Evolutionary conservation across 2,888 invertebrate genomes (phyloP), one percentile per base, ranked within the genome.

Genomic region (Drosophila fungiperda): DNA sequence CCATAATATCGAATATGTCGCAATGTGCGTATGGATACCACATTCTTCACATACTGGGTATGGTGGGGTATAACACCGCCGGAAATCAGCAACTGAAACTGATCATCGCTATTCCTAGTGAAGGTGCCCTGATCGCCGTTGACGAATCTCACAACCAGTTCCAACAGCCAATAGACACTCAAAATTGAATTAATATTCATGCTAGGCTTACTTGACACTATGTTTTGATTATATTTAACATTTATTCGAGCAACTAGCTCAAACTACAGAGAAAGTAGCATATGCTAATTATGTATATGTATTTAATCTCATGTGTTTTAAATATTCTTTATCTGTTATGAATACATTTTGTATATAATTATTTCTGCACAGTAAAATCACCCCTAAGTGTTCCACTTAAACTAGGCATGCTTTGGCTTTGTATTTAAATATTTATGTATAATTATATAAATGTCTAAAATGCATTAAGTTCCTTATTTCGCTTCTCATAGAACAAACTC

Each of bases 11-110:
- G 1, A 1, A 86, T 55, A 3, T 36, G 72, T 5, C 60, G n/a
- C 1, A 66, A 3, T 7, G 85, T 85, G 8, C 85, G 68, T 36
- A 85, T 78, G 5, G 85, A 85, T 15, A 85, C 85, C 26, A 85
- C 23, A 49, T 73, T 73, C 2, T 66, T 53, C 0, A 52, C 54
- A 50, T 50, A 68, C 4, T 36, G 8, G 7, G 29, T 49, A 20
- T 54, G 32, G 3, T 61, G 55, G 1, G 83, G 68, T 8, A 64
- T 9, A 1, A 68, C 1, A 9, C 85, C 85, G 15, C 88, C 88
- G 11, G 83, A 50, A 20, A 85, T 80, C 0, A 85, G 52, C 73
- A 85, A 60, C 40, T 87, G 71, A 8, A 85, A 85, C 2, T 73
- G 20, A 1, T 82, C 80, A 57, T 85, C 88, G 17, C 50, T 58